These are phyloP conservation scores for Orthonyx spaldingii DNA, from an alignment of 2,113 vertebrate species.

Conservation along the genomic window DNA sequence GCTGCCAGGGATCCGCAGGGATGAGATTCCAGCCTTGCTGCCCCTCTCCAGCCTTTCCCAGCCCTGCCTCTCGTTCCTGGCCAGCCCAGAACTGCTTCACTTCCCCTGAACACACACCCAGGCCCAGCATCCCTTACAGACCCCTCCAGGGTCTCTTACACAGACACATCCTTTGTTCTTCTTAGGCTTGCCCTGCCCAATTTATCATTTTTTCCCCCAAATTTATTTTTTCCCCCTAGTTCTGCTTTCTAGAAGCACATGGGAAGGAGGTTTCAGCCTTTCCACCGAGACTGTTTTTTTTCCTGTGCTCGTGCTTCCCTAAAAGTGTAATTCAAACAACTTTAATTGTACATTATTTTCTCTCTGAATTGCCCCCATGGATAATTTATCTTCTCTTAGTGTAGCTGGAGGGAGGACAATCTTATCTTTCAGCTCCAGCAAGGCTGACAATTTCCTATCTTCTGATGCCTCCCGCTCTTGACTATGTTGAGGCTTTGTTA, in stretches of 20 bases:
- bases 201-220: not conserved
- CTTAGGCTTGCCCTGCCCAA: not conserved
- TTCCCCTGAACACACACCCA: not conserved
- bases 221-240: not conserved
- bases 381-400: constrained; percentile 31
- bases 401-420: not conserved
- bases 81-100: not conserved
- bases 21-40: not conserved
- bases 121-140: not conserved
- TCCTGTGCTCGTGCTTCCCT: not conserved
- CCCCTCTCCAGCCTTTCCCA: not conserved
- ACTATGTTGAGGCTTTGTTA: not conserved
- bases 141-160: not conserved
- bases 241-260: not conserved
- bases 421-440: constrained; percentile 57
- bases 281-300: not conserved
- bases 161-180: not conserved
- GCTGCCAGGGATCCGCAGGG: not conserved
- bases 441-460: constrained; percentile 29
- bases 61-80: not conserved
- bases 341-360: constrained; percentile 38
- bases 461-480: constrained; percentile 14
- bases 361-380: not conserved
- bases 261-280: not conserved
- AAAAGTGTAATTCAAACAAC: not conserved